Evolutionary conservation across 2,888 invertebrate genomes (phyloP), one percentile per base, ranked within the genome.

Genomic region (Pediacus dermestoides): DNA sequence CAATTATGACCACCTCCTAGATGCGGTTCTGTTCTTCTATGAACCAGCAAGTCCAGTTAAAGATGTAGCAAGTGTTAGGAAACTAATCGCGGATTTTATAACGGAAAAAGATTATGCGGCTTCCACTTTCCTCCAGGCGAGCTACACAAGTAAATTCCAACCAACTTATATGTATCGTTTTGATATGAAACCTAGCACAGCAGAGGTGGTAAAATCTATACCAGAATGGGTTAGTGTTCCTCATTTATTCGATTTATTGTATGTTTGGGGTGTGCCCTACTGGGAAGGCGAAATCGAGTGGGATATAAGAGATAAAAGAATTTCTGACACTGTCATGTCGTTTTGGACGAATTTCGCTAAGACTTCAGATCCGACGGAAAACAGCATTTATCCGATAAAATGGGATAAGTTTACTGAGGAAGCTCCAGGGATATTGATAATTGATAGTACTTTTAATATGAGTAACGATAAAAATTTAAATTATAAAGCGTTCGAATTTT

Each of bases 141-240:
- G 76, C 25, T 75, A 77, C 56, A 66, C 85, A 13, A 79, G 83
- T 44, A 74, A 72, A 50, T 50, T 56, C 8, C 71, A 74, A 35
- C 73, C 77, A 2, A 79, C 84, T 2, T 88, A 77, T 56, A 72
- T 82, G 1, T 88, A 88, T 59, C 73, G 88, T 51, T 88, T 88
- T 59, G 88, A 88, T 64, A 72, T 79, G 52, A 82, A 85, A 50
- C 82, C 86, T 0, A 77, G 77, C 53, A 84, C 85, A 0, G 70
- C 74, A 30, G 72, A 75, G 15, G 81, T 78, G 2, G 75, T 76
- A 28, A 77, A 78, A 16, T 80, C 80, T 33, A 73, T 88, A 14
- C 84, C 88, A 0, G 78, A 78, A 28, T 88, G 88, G 88, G 78
- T 85, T 1, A 78, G 80, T 10, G 88, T 88, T 1, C 87, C 88